phyloP scores from a whole-genome alignment of 1,140 invertebrate species.

The Rhopalosiphum padi region DNA sequence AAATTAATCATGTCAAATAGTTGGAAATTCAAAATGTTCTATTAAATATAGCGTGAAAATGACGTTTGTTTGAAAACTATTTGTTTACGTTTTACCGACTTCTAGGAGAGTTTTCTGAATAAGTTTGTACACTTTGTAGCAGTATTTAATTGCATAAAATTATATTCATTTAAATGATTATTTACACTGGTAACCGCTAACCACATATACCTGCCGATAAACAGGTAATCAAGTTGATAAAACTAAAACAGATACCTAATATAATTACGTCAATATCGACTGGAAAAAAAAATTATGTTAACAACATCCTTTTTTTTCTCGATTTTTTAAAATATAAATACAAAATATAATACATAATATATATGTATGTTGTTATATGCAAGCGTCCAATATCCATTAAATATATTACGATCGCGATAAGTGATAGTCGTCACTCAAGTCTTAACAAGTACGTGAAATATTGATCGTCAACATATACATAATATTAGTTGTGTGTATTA shows the following conservation, averaged over 20 bases:
- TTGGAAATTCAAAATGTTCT: neutral
- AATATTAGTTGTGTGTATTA: neutral
- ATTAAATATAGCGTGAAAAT: neutral
- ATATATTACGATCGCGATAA: neutral
- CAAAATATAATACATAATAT: neutral
- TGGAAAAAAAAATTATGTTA: neutral
- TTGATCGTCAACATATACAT: neutral
- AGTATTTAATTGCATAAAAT: neutral
- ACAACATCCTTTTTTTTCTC: neutral
- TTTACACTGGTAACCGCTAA: neutral
- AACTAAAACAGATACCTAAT: neutral
- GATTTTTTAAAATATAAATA: neutral
- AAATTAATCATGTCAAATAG: slow-evolving; percentile 18
- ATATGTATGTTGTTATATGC: too few relatives aligned
- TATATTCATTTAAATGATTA: neutral
- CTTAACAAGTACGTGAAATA: neutral
- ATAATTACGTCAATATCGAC: neutral
- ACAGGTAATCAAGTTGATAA: neutral
- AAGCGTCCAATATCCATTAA: neutral
- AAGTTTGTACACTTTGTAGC: neutral
- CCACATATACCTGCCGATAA: neutral
- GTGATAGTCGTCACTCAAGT: neutral
- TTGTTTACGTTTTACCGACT: neutral
- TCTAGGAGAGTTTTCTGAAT: neutral
- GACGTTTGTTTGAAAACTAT: neutral